These are phyloP conservation scores for Sebastes diaconus DNA, from an alignment of 2,797 vertebrate genomes.

Conservation along the genomic window DNA sequence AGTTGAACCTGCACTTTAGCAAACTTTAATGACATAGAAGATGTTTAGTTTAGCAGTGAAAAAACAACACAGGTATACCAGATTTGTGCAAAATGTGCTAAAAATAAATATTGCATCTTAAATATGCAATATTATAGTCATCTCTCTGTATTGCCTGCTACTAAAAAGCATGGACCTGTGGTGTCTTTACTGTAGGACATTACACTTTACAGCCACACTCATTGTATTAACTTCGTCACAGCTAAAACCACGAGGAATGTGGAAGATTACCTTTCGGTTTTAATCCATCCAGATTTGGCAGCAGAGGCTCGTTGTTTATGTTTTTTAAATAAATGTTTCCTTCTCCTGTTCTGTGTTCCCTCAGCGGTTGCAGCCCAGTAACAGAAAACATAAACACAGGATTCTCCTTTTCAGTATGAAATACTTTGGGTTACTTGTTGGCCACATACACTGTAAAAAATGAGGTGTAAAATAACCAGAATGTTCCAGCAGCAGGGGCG, in stretches of 20 bases:
- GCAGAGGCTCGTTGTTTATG: background rate
- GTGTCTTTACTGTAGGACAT: background rate
- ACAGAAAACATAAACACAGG: background rate
- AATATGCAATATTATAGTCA: background rate
- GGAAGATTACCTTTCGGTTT: background rate
- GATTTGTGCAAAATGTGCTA: background rate
- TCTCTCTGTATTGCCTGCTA: background rate
- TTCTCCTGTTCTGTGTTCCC: background rate
- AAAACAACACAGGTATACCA: background rate
- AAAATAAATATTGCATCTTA: background rate
- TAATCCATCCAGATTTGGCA: background rate
- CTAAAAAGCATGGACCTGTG: background rate
- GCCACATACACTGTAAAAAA: too few species aligned
- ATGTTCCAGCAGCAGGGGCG: too few species aligned
- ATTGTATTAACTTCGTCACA: background rate
- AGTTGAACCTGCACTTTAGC: background rate
- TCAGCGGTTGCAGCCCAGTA: background rate
- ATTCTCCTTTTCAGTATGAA: background rate
- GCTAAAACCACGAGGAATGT: background rate
- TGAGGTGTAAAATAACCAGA: too few species aligned
- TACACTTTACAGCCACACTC: background rate
- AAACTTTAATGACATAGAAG: background rate
- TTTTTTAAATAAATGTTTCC: background rate
- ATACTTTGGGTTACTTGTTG: background rate
- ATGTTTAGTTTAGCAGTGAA: background rate